A percentile compares a stretch with the other conserved stretches of the same genome.
Evolutionary conservation across 2,113 vertebrate species (phyloP).

Genomic region (Bos taurus): DNA sequence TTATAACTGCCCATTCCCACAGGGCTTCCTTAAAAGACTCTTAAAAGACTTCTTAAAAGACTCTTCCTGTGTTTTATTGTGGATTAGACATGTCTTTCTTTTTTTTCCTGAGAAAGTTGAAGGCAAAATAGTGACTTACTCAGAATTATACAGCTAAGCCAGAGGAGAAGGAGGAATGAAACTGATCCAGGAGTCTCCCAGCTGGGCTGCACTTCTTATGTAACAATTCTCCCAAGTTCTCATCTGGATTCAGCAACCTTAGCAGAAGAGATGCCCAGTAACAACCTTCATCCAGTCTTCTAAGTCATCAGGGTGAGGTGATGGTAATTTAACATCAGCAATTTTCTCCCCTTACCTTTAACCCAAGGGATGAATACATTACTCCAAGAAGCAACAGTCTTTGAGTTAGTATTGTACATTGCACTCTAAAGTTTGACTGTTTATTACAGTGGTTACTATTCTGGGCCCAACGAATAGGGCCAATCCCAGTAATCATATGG

Average conservation of each 20-base stretch:
- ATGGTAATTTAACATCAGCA: slow-evolving; percentile 13
- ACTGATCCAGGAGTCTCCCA: not conserved
- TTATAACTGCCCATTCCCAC: not conserved
- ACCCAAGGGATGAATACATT: slow-evolving; percentile 52
- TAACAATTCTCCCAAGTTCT: not conserved
- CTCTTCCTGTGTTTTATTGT: not conserved
- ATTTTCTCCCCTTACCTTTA: not conserved
- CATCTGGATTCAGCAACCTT: not conserved
- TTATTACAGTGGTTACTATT: slow-evolving; percentile 61
- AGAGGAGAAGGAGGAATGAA: not conserved
- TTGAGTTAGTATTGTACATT: slow-evolving; percentile 28
- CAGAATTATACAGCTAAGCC: not conserved
- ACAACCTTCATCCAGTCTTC: not conserved
- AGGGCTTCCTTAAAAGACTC: not conserved
- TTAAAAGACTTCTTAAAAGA: not conserved
- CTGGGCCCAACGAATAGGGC: slow-evolving; percentile 3
- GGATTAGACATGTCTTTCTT: not conserved
- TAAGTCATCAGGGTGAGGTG: not conserved
- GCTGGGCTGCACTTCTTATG: not conserved
- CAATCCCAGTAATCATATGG: slow-evolving; percentile 42
- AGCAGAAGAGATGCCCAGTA: not conserved
- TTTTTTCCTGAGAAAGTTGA: not conserved
- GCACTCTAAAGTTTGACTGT: slow-evolving; percentile 14
- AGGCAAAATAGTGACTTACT: not conserved
- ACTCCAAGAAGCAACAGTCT: slow-evolving; percentile 51